Evolutionary conservation across 2,888 invertebrate genomes (phyloP).

Genomic region (Euproctis similis): DNA sequence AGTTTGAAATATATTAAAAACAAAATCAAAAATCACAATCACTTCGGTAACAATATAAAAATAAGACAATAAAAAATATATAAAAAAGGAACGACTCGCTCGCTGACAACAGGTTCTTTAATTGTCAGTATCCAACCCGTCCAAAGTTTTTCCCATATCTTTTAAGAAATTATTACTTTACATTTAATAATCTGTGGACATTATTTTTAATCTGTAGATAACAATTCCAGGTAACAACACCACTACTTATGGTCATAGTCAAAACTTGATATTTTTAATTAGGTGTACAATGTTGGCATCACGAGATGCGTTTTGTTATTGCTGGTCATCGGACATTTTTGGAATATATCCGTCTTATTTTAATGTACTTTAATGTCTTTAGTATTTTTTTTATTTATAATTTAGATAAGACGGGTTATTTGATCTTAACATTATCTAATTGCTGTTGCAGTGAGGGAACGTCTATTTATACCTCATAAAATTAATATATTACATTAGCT

Average conservation of each 20-base stretch:
- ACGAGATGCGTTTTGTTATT: slow-evolving; percentile 15
- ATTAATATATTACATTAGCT: slow-evolving; percentile 13
- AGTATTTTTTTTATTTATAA: slow-evolving; percentile 16
- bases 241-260: slow-evolving; percentile 43
- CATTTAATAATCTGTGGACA: slow-evolving; percentile 39
- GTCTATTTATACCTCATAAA: slow-evolving; percentile 15
- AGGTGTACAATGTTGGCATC: slow-evolving; percentile 31
- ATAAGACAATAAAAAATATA: too few relatives aligned
- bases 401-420: slow-evolving; percentile 26
- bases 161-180: slow-evolving; percentile 50
- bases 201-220: slow-evolving; percentile 44
- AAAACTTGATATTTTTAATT: slow-evolving; percentile 54
- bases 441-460: slow-evolving; percentile 8
- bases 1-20: slow-evolving; percentile 18
- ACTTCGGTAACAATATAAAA: slow-evolving; percentile 6
- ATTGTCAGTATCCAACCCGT: slow-evolving; percentile 14
- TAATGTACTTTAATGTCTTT: slow-evolving; percentile 4
- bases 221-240: slow-evolving; percentile 60
- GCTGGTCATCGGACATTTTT: slow-evolving; percentile 13
- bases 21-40: slow-evolving; percentile 14
- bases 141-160: slow-evolving; percentile 32
- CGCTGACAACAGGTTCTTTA: slow-evolving; percentile 14
- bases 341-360: slow-evolving; percentile 5
- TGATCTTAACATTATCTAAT: slow-evolving; percentile 25
- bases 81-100: slow-evolving; percentile 5